Percentiles rank a stretch among this genome's conserved stretches.
Evolutionary conservation across 2,797 vertebrate genomes (phyloP).

Genomic region (Scolopax bukidnonensis): DNA sequence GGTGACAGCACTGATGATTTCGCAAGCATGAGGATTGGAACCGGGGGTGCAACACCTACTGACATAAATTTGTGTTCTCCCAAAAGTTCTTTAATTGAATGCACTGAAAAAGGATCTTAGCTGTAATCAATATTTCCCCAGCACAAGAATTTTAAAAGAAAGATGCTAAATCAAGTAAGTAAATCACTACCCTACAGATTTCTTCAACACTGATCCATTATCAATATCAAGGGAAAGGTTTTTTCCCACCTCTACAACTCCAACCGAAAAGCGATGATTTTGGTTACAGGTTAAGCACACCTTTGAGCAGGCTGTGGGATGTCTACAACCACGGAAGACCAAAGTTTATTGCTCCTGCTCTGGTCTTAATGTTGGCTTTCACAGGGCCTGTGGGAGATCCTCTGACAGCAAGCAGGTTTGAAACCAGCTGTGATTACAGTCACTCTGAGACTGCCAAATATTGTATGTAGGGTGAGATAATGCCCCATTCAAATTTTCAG

Average conservation of each 20-base stretch:
- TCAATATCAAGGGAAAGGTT: background rate
- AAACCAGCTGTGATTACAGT: slow-evolving; percentile 28
- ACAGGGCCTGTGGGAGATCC: background rate
- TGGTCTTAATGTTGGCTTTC: slow-evolving; percentile 8
- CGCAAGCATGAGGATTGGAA: background rate
- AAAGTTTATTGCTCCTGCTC: slow-evolving; percentile 33
- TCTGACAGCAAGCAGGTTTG: slow-evolving; percentile 5
- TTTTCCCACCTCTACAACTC: background rate
- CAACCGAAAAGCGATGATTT: background rate
- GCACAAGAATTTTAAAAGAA: background rate
- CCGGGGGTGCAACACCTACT: background rate
- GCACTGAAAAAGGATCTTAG: background rate
- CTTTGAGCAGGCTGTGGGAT: slow-evolving; percentile 16
- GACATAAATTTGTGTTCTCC: background rate
- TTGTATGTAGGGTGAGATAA: background rate
- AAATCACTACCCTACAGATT: background rate
- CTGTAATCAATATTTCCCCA: background rate
- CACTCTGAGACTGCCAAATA: background rate
- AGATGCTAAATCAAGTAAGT: background rate
- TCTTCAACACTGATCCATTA: background rate
- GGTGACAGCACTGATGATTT: background rate
- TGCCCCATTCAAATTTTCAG: background rate
- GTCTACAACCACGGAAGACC: slow-evolving; percentile 19
- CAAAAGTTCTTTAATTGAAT: background rate
- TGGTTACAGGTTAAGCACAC: background rate